Evolutionary conservation across 2,797 vertebrate species (phyloP).

Genomic region (Lutjanus argentimaculatus): DNA sequence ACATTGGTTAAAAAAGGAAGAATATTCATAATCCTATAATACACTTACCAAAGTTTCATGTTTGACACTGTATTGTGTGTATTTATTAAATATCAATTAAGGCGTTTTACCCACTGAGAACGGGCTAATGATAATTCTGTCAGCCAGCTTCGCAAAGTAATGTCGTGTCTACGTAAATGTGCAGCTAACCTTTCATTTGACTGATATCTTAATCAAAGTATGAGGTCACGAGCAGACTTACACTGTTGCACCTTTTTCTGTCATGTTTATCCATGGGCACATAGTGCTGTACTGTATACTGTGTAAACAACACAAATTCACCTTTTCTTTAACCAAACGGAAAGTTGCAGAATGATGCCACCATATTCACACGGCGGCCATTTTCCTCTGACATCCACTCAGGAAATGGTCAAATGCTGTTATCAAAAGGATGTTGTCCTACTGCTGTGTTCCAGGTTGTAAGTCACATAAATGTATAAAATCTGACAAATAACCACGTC

Average conservation of each 20-base stretch:
- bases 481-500: too few species aligned
- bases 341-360: background rate
- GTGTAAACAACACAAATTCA: constrained; percentile 24
- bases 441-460: too few species aligned
- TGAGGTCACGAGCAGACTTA: constrained; percentile 19
- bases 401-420: too few species aligned
- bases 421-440: too few species aligned
- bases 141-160: constrained; percentile 34
- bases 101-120: constrained; percentile 38
- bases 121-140: constrained; percentile 33
- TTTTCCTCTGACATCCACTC: too few species aligned
- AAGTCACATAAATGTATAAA: too few species aligned
- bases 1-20: background rate
- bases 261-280: constrained; percentile 36
- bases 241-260: constrained; percentile 35
- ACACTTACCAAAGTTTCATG: constrained; percentile 68
- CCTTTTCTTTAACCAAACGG: constrained; percentile 11
- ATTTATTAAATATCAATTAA: constrained; percentile 60
- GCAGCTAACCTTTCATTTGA: constrained; percentile 60
- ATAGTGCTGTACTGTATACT: constrained; percentile 35
- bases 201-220: constrained; percentile 26
- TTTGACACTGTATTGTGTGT: constrained; percentile 66
- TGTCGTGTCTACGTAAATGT: constrained; percentile 51
- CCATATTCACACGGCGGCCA: too few species aligned
- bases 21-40: constrained; percentile 41